A percentile compares a stretch with the other conserved stretches of the same genome.
Evolutionary conservation across 2,888 invertebrate genomes (phyloP).

Genomic region (Chrysolina haemoptera): DNA sequence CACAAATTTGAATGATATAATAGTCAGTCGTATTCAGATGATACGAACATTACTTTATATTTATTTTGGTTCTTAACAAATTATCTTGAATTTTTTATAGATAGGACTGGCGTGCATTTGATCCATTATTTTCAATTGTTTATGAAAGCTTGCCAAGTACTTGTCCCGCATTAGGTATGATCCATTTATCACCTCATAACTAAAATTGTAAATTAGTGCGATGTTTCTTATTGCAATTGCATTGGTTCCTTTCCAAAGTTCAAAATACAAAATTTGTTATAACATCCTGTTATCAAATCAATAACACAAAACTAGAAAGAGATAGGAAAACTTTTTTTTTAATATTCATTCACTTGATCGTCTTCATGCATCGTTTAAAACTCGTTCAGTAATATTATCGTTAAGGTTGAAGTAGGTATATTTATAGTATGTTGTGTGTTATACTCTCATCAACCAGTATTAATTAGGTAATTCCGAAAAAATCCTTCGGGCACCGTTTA

Average conservation of each 20-base stretch:
- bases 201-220: no score
- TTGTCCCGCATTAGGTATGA: background rate
- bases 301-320: no score
- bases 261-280: background rate
- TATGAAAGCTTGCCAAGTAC: background rate
- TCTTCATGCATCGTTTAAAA: no score
- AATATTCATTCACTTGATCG: no score
- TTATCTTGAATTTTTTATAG: background rate
- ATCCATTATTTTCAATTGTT: background rate
- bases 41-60: background rate
- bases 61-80: background rate
- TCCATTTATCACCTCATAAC: no score
- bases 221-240: background rate
- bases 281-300: background rate
- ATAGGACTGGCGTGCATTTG: background rate
- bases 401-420: no score
- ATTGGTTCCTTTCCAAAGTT: slow-evolving; percentile 4
- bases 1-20: slow-evolving; percentile 21
- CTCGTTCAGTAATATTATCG: no score
- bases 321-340: no score
- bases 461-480: no score
- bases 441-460: no score
- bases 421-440: no score
- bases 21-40: background rate
- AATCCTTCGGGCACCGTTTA: no score